phyloP scores from a whole-genome alignment of 2,888 invertebrate genomes.

The Monochamus alternatus region DNA sequence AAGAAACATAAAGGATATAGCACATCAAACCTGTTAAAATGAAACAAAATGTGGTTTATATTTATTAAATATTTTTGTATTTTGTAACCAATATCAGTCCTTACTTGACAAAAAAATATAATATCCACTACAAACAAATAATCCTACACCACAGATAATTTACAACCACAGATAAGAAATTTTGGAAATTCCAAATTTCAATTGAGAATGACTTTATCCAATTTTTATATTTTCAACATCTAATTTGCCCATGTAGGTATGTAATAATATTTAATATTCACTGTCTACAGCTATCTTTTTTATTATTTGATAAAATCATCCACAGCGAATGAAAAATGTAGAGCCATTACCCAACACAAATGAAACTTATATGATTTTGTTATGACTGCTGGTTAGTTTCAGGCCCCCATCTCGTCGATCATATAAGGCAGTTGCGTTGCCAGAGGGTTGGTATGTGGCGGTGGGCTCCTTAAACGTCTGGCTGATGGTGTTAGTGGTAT shows the following conservation, averaged over 20 bases:
- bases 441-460: constrained; percentile 67
- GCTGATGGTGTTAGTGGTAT: constrained; percentile 59
- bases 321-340: constrained; percentile 1
- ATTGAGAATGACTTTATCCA: constrained; percentile 12
- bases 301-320: constrained; percentile 26
- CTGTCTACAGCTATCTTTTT: not conserved
- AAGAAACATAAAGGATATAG: too few relatives aligned
- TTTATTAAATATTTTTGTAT: constrained; percentile 31
- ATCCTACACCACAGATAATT: constrained; percentile 18
- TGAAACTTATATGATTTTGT: constrained; percentile 35
- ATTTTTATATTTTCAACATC: not conserved
- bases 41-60: constrained; percentile 25
- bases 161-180: constrained; percentile 13
- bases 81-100: constrained; percentile 39
- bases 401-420: constrained; percentile 77
- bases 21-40: constrained; percentile 5
- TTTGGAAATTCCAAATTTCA: not conserved
- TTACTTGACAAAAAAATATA: constrained; percentile 22
- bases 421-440: constrained; percentile 75
- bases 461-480: constrained; percentile 65
- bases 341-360: constrained; percentile 38
- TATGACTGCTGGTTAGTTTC: constrained; percentile 61
- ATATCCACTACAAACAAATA: constrained; percentile 2
- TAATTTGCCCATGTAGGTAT: not conserved
- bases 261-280: too few relatives aligned